These are phyloP conservation scores for Gorsachius goisagi DNA, from an alignment of 2,113 vertebrate species.

Conservation along the genomic window DNA sequence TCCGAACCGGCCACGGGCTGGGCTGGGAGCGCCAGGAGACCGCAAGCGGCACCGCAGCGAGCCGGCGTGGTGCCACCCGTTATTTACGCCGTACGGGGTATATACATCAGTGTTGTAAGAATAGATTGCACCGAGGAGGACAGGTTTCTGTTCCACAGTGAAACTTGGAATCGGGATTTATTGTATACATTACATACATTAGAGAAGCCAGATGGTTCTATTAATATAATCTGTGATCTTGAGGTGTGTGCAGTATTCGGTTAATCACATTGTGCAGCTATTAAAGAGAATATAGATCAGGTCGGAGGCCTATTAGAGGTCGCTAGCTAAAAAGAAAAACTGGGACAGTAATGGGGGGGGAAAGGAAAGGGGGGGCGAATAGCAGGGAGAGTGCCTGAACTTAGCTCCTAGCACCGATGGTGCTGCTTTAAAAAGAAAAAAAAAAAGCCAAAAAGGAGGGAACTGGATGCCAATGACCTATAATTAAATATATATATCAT, in stretches of 20 bases:
- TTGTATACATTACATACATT: not conserved
- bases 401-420: not conserved
- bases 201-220: slow-evolving; percentile 33
- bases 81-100: not conserved
- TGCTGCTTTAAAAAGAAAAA: not conserved
- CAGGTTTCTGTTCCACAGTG: not conserved
- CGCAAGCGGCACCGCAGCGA: accelerated
- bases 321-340: not conserved
- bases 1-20: not conserved
- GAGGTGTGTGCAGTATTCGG: slow-evolving; percentile 10
- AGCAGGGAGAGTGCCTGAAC: not conserved
- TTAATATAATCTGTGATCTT: not conserved
- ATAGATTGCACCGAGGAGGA: not conserved
- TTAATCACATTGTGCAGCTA: slow-evolving; percentile 41
- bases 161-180: not conserved
- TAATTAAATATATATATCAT: not conserved
- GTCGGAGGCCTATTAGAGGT: not conserved
- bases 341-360: not conserved
- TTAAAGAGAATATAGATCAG: slow-evolving; percentile 32
- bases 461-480: not conserved
- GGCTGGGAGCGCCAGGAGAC: not conserved
- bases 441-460: not conserved
- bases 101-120: not conserved
- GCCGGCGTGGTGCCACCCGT: not conserved
- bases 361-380: accelerated